Evolutionary conservation across 2,888 invertebrate genomes (phyloP), one percentile per base, ranked within the genome.

Genomic region (Eupithecia tripunctaria): DNA sequence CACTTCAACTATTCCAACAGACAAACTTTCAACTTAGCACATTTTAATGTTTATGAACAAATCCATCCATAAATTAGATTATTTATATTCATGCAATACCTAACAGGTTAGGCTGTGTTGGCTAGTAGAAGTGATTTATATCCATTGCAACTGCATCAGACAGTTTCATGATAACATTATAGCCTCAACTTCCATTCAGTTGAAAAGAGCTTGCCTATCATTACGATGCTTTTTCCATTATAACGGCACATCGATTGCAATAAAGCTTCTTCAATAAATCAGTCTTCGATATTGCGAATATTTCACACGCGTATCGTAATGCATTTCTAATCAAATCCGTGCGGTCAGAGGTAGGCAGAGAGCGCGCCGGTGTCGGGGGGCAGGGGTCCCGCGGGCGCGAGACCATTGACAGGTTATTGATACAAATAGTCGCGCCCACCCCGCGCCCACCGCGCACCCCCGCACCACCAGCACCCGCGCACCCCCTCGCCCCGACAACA

Each of bases 321-420:
- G 85, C 83, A 82, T 88, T 88, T 81, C 88, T 91, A 92, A 94
- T 91, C 93, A 92, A 94, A 95, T 92, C 92, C 85, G 83, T 90
- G 91, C 86, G 90, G 89, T 87, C 89, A 87, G 84, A 87, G 85
- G 76, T 78, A 85, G 75, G 68, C 56, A 64, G 41, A 69, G 75
- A 64, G 63, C 75, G 83, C 86, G 84, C 88, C 86, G 87, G 89
- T 86, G 89, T 88, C 87, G 89, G 86, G 70, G 72, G 88, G 87
- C 88, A 87, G 85, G 87, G 86, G 88, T 93, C 93, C 93, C 78
- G 82, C 83, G 90, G 92, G 85, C 84, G 89, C 88, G 87, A 88
- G 90, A 86, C 92, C 93, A 94, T 95, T 95, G 94, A 95, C 95
- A 94, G 94, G 94, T 94, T 94, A 94, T 93, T 94, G 94, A 94